Evolutionary conservation across 1,140 invertebrate species (phyloP).

Genomic region (Drosophila sproati): DNA sequence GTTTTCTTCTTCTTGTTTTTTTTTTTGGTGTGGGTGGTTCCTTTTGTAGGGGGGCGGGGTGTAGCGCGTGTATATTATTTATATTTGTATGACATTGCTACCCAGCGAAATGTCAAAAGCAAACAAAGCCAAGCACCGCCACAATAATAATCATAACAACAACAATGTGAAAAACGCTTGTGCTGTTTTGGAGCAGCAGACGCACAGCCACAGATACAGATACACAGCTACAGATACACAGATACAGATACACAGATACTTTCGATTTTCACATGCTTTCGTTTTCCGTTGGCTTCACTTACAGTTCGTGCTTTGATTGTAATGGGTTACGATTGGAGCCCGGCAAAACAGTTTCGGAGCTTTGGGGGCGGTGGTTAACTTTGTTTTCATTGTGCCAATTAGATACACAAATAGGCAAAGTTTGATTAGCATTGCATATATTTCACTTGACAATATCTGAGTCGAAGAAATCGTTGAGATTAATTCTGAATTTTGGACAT

Average conservation of each 20-base stretch:
- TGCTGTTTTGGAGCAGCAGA: constrained; percentile 50
- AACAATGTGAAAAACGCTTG: constrained; percentile 63
- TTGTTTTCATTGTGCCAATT: constrained; percentile 15
- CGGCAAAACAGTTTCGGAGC: not conserved
- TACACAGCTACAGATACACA: constrained; percentile 29
- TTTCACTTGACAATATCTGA: not conserved
- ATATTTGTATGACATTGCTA: constrained; percentile 81
- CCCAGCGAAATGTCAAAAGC: constrained; percentile 74
- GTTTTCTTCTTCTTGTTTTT: constrained; percentile 1
- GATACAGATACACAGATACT: constrained; percentile 52
- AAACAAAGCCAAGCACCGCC: constrained; percentile 67
- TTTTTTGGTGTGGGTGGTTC: constrained; percentile 48
- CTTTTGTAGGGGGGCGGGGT: constrained; percentile 4
- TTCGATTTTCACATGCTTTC: constrained; percentile 64
- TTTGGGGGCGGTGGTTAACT: not conserved
- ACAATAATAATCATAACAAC: constrained; percentile 44
- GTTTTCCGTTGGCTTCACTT: constrained; percentile 48
- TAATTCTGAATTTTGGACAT: not conserved
- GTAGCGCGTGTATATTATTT: constrained; percentile 60
- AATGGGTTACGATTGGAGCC: constrained; percentile 17
- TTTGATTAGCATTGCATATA: not conserved
- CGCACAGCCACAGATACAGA: constrained; percentile 26
- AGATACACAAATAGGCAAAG: not conserved
- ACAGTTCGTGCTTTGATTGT: constrained; percentile 34
- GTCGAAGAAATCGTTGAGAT: not conserved